Percentiles rank a stretch among this genome's conserved stretches.
Conservation (phyloP, 1,140 invertebrate species). For the Ips nitidus region DNA sequence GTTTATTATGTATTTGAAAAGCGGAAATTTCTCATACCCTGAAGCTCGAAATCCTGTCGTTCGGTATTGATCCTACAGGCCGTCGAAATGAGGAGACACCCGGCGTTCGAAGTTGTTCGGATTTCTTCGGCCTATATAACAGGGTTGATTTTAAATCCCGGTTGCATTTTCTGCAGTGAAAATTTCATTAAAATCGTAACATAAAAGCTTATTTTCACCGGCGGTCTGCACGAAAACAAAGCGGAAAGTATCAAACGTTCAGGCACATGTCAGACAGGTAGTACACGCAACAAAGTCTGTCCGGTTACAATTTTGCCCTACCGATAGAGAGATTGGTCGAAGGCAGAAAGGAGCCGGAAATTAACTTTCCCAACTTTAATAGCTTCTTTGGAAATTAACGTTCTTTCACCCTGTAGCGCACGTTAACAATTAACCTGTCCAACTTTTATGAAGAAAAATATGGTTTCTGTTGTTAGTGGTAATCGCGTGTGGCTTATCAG, state of each 20-base stretch:
- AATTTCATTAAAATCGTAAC: neutral
- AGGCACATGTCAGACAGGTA: constrained; percentile 10
- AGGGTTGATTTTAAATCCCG: neutral
- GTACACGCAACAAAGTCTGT: constrained; percentile 21
- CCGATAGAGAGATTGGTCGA: constrained; percentile 4
- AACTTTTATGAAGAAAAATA: constrained; percentile 30
- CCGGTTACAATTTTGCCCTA: constrained; percentile 17
- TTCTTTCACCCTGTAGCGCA: constrained; percentile 23
- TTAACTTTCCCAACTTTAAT: constrained; percentile 33
- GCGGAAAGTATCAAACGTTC: constrained; percentile 8
- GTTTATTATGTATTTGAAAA: neutral
- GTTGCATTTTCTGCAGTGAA: neutral
- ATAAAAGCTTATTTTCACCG: too few relatives aligned
- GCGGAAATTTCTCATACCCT: neutral
- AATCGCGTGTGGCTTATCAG: constrained; percentile 23
- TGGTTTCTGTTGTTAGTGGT: constrained; percentile 4
- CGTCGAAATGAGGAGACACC: neutral
- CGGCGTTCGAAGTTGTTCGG: constrained; percentile 2
- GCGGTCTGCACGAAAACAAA: constrained; percentile 5
- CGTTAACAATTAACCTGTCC: constrained; percentile 32
- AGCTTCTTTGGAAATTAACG: constrained; percentile 29
- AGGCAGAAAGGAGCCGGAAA: constrained; percentile 21
- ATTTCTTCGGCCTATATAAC: constrained; percentile 8
- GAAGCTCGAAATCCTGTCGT: constrained; percentile 9
- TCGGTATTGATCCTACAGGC: constrained; percentile 6